phyloP scores from a whole-genome alignment of 2,888 invertebrate genomes.

The Agriopis leucophaearia region DNA sequence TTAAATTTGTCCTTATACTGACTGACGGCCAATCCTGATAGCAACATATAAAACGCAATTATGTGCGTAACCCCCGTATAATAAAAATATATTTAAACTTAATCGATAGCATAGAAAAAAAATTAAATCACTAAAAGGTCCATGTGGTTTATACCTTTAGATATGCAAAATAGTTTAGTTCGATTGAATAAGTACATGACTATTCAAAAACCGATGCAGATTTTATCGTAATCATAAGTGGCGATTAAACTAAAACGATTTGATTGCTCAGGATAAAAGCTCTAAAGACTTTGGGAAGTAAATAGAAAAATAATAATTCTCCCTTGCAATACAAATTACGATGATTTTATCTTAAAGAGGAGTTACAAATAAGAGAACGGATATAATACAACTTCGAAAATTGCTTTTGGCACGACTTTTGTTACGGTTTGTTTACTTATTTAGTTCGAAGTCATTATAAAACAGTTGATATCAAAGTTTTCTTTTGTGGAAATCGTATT shows the following conservation, averaged over 20 bases:
- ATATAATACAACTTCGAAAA: constrained; percentile 32
- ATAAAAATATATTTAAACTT: too few relatives aligned
- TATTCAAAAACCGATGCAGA: too few relatives aligned
- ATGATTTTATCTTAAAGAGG: constrained; percentile 26
- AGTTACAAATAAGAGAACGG: constrained; percentile 26
- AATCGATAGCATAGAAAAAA: too few relatives aligned
- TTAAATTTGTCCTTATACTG: too few relatives aligned
- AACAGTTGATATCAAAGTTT: constrained; percentile 4
- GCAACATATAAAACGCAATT: too few relatives aligned
- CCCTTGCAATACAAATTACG: constrained; percentile 21
- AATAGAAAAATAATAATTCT: constrained; percentile 19
- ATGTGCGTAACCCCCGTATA: too few relatives aligned
- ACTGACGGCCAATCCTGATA: too few relatives aligned
- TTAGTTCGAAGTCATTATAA: constrained; percentile 18
- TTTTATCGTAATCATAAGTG: too few relatives aligned
- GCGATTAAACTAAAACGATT: constrained; percentile 2
- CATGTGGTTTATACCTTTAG: too few relatives aligned
- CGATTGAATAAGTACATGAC: too few relatives aligned
- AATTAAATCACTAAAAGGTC: too few relatives aligned
- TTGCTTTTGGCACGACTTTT: constrained; percentile 29
- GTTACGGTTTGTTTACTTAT: constrained; percentile 24
- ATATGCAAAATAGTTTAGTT: too few relatives aligned
- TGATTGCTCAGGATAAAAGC: constrained; percentile 2
- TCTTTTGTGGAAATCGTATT: constrained; percentile 4
- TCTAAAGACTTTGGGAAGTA: neutral